Percentiles rank a stretch among this genome's conserved stretches.
phyloP scores from a whole-genome alignment of 2,888 invertebrate genomes.

The Lithosia quadra region DNA sequence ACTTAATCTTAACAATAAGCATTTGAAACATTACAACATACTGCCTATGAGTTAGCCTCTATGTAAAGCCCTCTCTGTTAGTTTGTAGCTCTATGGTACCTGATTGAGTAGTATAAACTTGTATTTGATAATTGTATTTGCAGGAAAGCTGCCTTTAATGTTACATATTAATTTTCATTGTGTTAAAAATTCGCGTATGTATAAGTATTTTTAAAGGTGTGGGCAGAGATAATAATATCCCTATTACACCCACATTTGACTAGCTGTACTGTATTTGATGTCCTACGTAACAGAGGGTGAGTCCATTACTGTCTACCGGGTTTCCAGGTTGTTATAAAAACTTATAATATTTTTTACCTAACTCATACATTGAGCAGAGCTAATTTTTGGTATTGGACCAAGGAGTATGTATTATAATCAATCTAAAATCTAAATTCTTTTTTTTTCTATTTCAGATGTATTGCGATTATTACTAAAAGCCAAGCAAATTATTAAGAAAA shows the following conservation, averaged over 20 bases:
- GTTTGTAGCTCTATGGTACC: slow-evolving; percentile 37
- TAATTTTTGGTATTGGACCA: background rate
- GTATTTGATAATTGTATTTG: slow-evolving; percentile 46
- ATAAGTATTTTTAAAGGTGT: background rate
- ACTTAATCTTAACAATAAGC: slow-evolving; percentile 81
- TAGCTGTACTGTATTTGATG: background rate
- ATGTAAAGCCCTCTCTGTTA: slow-evolving; percentile 36
- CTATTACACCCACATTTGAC: background rate
- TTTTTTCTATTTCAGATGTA: background rate
- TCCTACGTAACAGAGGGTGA: no score
- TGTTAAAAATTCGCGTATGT: no score
- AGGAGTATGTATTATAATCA: background rate
- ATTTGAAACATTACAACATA: slow-evolving; percentile 64
- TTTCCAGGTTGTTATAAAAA: no score
- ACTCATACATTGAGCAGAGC: no score
- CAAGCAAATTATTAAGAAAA: slow-evolving; percentile 29
- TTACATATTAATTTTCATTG: slow-evolving; percentile 6
- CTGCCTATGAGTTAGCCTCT: slow-evolving; percentile 44
- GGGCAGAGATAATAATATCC: background rate
- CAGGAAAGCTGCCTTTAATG: slow-evolving; percentile 29
- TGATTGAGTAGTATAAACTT: slow-evolving; percentile 40
- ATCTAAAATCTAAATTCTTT: background rate
- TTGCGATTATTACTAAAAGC: background rate
- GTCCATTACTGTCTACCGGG: no score
- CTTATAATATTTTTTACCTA: no score